Conservation (phyloP, 2,888 invertebrate species). For the Trilocha varians region DNA sequence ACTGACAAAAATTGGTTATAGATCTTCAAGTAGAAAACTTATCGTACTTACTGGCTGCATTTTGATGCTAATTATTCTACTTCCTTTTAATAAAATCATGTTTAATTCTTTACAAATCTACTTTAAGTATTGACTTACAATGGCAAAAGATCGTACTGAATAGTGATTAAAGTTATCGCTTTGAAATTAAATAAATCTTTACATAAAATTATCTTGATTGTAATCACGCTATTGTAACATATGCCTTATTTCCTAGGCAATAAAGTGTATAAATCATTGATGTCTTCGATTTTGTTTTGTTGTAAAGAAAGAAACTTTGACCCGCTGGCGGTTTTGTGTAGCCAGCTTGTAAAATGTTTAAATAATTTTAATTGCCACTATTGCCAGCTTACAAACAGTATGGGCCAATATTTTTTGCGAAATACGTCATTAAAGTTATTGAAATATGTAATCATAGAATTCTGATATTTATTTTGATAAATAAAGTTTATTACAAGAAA, state of each 20-base stretch:
- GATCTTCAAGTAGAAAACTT: slow-evolving; percentile 26
- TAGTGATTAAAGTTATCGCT: slow-evolving; percentile 35
- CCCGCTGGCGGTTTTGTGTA: slow-evolving; percentile 10
- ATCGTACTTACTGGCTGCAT: slow-evolving; percentile 55
- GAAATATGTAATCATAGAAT: too few relatives aligned
- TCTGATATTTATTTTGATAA: too few relatives aligned
- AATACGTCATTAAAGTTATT: too few relatives aligned
- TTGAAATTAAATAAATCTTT: slow-evolving; percentile 34
- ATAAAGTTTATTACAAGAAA: too few relatives aligned
- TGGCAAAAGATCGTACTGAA: slow-evolving; percentile 25
- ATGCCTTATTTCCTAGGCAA: not conserved
- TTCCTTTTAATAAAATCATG: slow-evolving; percentile 53
- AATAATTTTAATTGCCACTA: too few relatives aligned
- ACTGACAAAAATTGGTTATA: slow-evolving; percentile 24
- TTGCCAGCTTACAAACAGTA: too few relatives aligned
- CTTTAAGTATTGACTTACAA: slow-evolving; percentile 23
- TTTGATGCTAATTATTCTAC: slow-evolving; percentile 53
- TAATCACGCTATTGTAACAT: slow-evolving; percentile 3
- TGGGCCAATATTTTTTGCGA: too few relatives aligned
- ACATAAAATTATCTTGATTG: slow-evolving; percentile 36
- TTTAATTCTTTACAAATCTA: slow-evolving; percentile 29
- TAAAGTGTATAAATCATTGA: slow-evolving; percentile 18
- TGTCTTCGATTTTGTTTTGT: slow-evolving; percentile 4
- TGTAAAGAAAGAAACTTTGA: slow-evolving; percentile 34
- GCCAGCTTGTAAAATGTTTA: too few relatives aligned